Percentiles rank a stretch among this genome's conserved stretches.
phyloP scores from a whole-genome alignment of 1,140 invertebrate species.

The Lepidotrigona ventralis region DNA sequence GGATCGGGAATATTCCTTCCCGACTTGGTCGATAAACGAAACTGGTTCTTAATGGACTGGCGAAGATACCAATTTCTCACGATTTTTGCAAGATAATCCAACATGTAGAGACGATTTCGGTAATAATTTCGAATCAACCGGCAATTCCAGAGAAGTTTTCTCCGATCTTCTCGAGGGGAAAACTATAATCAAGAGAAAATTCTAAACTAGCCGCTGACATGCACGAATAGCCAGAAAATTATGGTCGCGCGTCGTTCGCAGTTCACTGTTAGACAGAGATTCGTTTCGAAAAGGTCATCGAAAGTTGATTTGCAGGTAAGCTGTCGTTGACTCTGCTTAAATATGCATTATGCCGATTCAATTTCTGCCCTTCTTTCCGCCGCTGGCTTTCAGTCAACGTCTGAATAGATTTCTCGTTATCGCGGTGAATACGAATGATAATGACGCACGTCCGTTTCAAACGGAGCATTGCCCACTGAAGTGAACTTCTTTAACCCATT shows the following conservation, averaged over 20 bases:
- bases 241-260: background rate
- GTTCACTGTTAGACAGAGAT: slow-evolving; percentile 32
- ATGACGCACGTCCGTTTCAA: background rate
- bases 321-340: slow-evolving; percentile 4
- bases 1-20: too few species aligned
- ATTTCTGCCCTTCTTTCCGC: background rate
- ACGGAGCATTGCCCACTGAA: background rate
- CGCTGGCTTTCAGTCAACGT: background rate
- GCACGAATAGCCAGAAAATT: background rate
- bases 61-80: too few species aligned
- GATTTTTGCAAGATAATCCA: background rate
- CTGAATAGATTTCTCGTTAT: slow-evolving; percentile 11
- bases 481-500: background rate
- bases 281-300: slow-evolving; percentile 33
- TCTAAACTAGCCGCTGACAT: background rate
- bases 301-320: slow-evolving; percentile 30
- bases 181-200: background rate
- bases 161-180: background rate
- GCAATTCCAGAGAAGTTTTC: background rate
- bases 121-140: background rate
- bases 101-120: background rate
- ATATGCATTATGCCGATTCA: slow-evolving; percentile 15
- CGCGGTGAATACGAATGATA: slow-evolving; percentile 16
- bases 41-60: too few species aligned
- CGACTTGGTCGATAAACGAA: too few species aligned